These are phyloP conservation scores for Micoletzkya japonica DNA, from an alignment of 2,888 invertebrate species.

Conservation along the genomic window DNA sequence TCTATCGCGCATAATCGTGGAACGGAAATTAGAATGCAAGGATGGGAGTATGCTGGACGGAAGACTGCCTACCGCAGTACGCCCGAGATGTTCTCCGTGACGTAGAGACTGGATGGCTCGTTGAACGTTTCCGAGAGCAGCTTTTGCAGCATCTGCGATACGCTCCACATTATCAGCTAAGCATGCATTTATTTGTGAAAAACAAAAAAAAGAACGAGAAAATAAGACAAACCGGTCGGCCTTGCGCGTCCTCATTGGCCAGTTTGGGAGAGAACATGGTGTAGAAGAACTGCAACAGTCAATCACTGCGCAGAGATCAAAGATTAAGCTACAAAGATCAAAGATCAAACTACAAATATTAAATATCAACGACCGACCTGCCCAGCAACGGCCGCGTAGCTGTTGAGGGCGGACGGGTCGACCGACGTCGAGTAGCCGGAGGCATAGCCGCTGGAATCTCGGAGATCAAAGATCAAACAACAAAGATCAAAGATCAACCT, in stretches of 20 bases:
- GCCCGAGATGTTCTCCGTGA: conserved; percentile 44
- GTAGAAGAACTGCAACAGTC: conserved; percentile 44
- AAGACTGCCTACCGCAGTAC: conserved; percentile 31
- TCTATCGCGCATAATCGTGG: too few species aligned
- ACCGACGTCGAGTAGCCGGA: conserved; percentile 71
- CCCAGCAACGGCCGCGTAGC: conserved; percentile 71
- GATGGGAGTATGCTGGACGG: background rate
- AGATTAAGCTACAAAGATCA: background rate
- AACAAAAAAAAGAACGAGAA: background rate
- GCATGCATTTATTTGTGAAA: background rate
- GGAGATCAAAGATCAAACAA: too few species aligned
- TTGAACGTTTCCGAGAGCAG: conserved; percentile 43
- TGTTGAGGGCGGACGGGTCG: conserved; percentile 79
- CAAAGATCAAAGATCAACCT: conserved; percentile 6
- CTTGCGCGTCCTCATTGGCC: conserved; percentile 16
- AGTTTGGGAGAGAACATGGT: conserved; percentile 38
- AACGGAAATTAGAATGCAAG: background rate
- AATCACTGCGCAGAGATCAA: background rate
- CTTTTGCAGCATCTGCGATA: conserved; percentile 30
- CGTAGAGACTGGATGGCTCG: conserved; percentile 43
- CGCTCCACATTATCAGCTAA: background rate
- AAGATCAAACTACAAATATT: conserved; percentile 3
- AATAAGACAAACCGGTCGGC: conserved; percentile 1
- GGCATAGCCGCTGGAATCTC: conserved; percentile 68
- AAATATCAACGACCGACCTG: conserved; percentile 31